phyloP scores from a whole-genome alignment of 2,797 vertebrate species.

The Sebastes diploproa region DNA sequence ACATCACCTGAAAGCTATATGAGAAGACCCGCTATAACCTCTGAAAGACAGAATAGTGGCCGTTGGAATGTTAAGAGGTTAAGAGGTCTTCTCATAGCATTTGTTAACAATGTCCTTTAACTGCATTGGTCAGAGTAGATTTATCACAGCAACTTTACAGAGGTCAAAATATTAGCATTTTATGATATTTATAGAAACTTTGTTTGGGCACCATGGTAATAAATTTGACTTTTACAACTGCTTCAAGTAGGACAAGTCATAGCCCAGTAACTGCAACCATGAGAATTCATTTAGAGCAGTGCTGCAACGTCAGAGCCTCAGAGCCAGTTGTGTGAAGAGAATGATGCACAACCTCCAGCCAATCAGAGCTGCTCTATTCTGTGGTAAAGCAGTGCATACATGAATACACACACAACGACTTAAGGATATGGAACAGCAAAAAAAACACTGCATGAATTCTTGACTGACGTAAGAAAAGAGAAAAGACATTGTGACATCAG shows the following conservation, averaged over 20 bases:
- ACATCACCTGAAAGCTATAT: no score
- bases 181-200: neutral
- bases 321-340: neutral
- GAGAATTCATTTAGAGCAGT: neutral
- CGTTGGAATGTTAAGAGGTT: no score
- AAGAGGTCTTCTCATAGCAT: no score
- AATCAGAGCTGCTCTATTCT: neutral
- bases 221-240: neutral
- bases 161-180: neutral
- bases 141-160: neutral
- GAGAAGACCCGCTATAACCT: no score
- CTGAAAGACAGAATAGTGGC: no score
- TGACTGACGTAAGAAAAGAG: constrained; percentile 14
- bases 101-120: neutral
- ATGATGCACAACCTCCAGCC: neutral
- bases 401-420: constrained; percentile 15
- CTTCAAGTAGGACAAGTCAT: neutral
- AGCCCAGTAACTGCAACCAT: neutral
- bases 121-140: neutral
- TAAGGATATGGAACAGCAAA: neutral
- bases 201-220: neutral
- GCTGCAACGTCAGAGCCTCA: neutral
- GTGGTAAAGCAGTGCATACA: neutral
- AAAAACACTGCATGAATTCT: constrained; percentile 5
- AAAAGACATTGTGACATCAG: constrained; percentile 59